phyloP scores from a whole-genome alignment of 2,888 invertebrate genomes.

The Leptinotarsa juncta region DNA sequence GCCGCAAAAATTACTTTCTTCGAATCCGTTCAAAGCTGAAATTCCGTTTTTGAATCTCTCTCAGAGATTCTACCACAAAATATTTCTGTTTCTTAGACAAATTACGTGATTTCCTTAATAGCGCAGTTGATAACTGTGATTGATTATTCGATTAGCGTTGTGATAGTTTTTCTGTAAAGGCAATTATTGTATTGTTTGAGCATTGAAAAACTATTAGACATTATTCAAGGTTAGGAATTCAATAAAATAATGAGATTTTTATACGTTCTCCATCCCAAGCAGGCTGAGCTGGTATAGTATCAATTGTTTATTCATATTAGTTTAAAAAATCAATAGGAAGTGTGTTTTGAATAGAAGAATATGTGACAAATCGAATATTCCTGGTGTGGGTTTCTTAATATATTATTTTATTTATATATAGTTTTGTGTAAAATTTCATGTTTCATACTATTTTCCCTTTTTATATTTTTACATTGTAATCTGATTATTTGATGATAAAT shows the following conservation, averaged over 20 bases:
- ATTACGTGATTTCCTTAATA: conserved; percentile 27
- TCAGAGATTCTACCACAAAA: neutral
- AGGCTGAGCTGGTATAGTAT: neutral
- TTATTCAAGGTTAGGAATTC: conserved; percentile 29
- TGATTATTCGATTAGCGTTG: conserved; percentile 35
- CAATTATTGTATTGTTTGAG: conserved; percentile 31
- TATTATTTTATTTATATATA: no score
- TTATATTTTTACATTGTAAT: no score
- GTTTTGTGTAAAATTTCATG: no score
- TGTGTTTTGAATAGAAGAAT: no score
- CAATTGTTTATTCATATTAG: neutral
- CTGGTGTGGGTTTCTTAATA: no score
- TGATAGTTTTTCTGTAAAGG: conserved; percentile 33
- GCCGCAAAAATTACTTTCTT: no score
- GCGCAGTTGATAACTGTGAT: conserved; percentile 32
- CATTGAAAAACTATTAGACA: conserved; percentile 12
- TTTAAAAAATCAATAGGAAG: no score
- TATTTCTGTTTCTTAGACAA: conserved; percentile 19
- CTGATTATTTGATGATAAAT: no score
- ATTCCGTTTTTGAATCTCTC: neutral
- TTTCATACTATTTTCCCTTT: no score
- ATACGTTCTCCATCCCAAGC: neutral
- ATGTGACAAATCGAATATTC: no score
- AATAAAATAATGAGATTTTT: conserved; percentile 8
- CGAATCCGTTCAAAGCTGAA: no score